phyloP scores from a whole-genome alignment of 2,113 vertebrate species.

The Tapirus terrestris region DNA sequence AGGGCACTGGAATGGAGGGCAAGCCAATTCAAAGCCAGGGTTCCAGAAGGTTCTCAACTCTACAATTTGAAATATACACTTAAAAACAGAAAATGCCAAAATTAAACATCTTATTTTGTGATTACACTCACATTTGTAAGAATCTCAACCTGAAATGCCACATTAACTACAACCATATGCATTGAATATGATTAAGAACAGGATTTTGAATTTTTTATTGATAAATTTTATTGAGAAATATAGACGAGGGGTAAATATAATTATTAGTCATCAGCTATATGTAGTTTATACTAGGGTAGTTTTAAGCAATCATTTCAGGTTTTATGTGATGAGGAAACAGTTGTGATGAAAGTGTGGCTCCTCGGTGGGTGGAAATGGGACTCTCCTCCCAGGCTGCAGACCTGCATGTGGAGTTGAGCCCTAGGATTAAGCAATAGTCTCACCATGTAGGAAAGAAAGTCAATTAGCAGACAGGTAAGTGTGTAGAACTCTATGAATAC shows the following conservation, averaged over 20 bases:
- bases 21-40: not conserved
- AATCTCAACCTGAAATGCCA: not conserved
- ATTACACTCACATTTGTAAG: not conserved
- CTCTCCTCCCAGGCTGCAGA: not conserved
- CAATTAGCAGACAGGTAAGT: no score
- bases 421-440: not conserved
- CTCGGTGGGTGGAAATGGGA: no score
- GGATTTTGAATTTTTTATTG: not conserved
- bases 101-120: not conserved
- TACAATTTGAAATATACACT: not conserved
- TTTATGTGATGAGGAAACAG: not conserved
- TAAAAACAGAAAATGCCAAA: not conserved
- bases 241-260: not conserved
- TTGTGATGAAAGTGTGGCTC: not conserved
- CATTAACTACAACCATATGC: not conserved
- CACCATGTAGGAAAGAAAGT: not conserved
- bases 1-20: not conserved
- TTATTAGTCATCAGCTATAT: not conserved
- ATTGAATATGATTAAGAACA: not conserved
- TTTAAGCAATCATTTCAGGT: not conserved
- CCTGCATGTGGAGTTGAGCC: fast-evolving
- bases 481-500: not conserved
- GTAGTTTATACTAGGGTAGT: not conserved
- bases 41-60: not conserved
- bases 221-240: not conserved